Percentiles rank a stretch among this genome's conserved stretches.
Conservation (phyloP, 2,888 invertebrate species). For the Andrena minutula region DNA sequence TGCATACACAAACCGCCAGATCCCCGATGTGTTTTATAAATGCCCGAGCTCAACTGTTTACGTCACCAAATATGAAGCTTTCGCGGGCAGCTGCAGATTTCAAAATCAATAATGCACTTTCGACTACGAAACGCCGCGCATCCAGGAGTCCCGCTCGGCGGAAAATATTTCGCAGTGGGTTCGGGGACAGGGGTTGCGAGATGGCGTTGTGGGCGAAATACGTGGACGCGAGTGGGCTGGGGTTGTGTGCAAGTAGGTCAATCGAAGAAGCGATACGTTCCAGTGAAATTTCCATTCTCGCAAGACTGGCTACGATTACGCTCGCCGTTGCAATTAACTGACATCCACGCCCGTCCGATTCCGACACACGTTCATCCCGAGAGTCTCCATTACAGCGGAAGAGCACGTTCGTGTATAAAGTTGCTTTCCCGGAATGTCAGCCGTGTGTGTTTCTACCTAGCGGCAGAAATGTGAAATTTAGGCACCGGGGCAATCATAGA, state of each 20-base stretch:
- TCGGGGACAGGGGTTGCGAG: background rate
- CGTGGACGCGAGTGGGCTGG: background rate
- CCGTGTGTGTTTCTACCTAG: constrained; percentile 18
- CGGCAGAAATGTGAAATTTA: background rate
- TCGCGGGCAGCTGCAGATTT: background rate
- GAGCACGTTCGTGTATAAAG: background rate
- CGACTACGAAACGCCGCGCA: background rate
- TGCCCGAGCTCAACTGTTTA: background rate
- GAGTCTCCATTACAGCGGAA: constrained; percentile 10
- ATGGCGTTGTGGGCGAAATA: constrained; percentile 1
- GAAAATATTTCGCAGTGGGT: constrained; percentile 2
- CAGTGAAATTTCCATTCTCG: constrained; percentile 68
- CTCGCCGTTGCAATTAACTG: constrained; percentile 59
- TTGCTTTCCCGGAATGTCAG: constrained; percentile 21
- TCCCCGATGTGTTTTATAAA: too few relatives aligned
- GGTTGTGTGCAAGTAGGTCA: constrained; percentile 62
- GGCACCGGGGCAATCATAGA: too few relatives aligned
- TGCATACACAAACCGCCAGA: too few relatives aligned
- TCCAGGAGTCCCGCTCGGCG: constrained; percentile 1
- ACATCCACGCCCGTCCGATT: constrained; percentile 45
- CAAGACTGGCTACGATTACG: constrained; percentile 60
- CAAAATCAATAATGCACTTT: constrained; percentile 2
- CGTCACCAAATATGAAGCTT: background rate
- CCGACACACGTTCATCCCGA: constrained; percentile 21
- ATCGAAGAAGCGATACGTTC: constrained; percentile 68